Evolutionary conservation across 1,140 invertebrate species (phyloP).

Genomic region (Microplitis mediator): DNA sequence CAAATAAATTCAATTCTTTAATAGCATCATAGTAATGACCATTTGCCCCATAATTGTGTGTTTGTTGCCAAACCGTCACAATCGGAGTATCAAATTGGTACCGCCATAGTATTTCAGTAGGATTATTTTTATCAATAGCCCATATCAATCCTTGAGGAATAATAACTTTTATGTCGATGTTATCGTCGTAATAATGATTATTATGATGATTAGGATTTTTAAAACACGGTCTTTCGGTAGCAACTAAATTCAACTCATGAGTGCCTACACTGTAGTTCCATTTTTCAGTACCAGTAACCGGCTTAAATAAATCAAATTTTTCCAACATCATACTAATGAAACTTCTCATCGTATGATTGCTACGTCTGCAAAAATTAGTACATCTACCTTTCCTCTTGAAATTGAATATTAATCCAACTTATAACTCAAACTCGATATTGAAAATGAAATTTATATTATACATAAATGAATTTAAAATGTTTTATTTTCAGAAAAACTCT

Average conservation of each 20-base stretch:
- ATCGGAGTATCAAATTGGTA: conserved; percentile 83
- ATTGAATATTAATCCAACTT: too few species aligned
- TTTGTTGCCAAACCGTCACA: conserved; percentile 80
- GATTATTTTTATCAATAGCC: conserved; percentile 65
- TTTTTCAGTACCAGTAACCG: conserved; percentile 80
- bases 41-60: conserved; percentile 12
- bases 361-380: not conserved
- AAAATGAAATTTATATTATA: too few species aligned
- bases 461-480: not conserved
- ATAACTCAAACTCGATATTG: too few species aligned
- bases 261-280: conserved; percentile 96
- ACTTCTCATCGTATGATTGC: too few species aligned
- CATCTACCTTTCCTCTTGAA: too few species aligned
- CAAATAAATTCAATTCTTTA: conserved; percentile 77
- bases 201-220: conserved; percentile 40
- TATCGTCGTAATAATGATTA: conserved; percentile 49
- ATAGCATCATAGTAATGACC: conserved; percentile 61
- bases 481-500: conserved; percentile 50
- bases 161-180: conserved; percentile 69
- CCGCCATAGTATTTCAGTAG: conserved; percentile 70
- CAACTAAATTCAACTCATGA: conserved; percentile 76
- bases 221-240: conserved; percentile 61
- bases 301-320: conserved; percentile 65
- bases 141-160: conserved; percentile 79
- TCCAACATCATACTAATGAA: too few species aligned